Conservation (phyloP, 2,888 invertebrate species). For the Teleogryllus oceanicus region DNA sequence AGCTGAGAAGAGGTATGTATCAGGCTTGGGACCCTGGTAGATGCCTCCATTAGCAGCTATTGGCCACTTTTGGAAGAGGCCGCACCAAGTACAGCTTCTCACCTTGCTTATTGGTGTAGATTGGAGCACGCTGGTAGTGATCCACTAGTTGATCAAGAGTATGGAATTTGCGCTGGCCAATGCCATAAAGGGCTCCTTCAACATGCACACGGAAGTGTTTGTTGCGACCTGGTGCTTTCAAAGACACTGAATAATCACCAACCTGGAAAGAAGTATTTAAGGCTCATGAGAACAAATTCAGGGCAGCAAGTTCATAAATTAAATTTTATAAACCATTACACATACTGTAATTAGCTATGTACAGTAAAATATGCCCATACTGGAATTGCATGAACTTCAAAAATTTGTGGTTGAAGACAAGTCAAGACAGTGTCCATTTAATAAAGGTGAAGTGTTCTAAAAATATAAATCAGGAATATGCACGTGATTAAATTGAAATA, state of each 20-base stretch:
- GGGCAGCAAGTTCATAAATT: no score
- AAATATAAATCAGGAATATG: no score
- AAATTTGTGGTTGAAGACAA: no score
- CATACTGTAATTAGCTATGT: no score
- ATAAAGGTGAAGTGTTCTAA: no score
- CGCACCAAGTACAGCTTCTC: slow-evolving; percentile 96
- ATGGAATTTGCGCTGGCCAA: slow-evolving; percentile 96
- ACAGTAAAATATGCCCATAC: no score
- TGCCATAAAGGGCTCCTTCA: slow-evolving; percentile 87
- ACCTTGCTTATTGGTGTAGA: slow-evolving; percentile 96
- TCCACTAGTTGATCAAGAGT: slow-evolving; percentile 93
- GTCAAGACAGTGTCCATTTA: no score
- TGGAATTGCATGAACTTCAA: no score
- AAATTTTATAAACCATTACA: no score
- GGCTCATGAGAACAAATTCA: neutral
- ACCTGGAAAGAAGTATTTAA: slow-evolving; percentile 60
- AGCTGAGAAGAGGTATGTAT: neutral
- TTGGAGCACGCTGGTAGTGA: slow-evolving; percentile 98
- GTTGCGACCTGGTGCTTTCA: slow-evolving; percentile 96
- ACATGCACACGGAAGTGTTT: slow-evolving; percentile 99
- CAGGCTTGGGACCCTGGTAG: neutral
- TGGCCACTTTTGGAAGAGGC: slow-evolving; percentile 68
- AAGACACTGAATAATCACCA: slow-evolving; percentile 96
- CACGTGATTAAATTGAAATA: no score
- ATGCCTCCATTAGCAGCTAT: slow-evolving; percentile 32